phyloP scores from a whole-genome alignment of 2,888 invertebrate genomes.

The Venusia cambrica region DNA sequence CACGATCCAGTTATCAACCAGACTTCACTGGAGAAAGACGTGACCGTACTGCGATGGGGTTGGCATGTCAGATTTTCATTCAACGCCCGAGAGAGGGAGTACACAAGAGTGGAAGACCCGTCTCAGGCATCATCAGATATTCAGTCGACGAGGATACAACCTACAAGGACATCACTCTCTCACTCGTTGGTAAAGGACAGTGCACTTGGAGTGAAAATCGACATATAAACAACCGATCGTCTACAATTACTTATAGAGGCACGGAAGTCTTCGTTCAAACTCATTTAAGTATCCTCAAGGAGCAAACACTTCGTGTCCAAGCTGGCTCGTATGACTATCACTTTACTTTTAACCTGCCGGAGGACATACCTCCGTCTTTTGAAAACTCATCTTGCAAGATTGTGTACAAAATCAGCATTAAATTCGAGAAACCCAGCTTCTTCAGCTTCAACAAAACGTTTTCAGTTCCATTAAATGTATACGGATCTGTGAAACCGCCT shows the following conservation, averaged over 20 bases:
- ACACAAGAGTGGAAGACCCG: slow-evolving; percentile 28
- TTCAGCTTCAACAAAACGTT: slow-evolving; percentile 28
- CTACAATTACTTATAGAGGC: slow-evolving; percentile 24
- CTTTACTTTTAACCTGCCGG: slow-evolving; percentile 32
- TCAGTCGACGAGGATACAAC: slow-evolving; percentile 30
- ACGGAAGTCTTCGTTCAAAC: slow-evolving; percentile 29
- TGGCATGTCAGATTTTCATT: slow-evolving; percentile 36
- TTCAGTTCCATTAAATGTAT: slow-evolving; percentile 26
- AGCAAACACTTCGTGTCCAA: slow-evolving; percentile 10
- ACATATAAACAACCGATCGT: neutral
- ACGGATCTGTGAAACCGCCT: slow-evolving; percentile 22
- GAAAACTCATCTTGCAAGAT: slow-evolving; percentile 25
- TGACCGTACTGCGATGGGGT: slow-evolving; percentile 31
- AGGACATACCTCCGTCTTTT: slow-evolving; percentile 34
- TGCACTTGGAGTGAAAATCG: slow-evolving; percentile 25
- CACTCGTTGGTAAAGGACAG: slow-evolving; percentile 33
- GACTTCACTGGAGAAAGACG: neutral
- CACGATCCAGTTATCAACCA: neutral
- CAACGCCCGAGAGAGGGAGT: slow-evolving; percentile 23
- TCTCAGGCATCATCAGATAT: slow-evolving; percentile 35
- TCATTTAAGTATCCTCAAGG: slow-evolving; percentile 22
- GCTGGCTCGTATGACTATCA: slow-evolving; percentile 23
- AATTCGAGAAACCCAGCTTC: slow-evolving; percentile 27
- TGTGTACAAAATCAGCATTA: slow-evolving; percentile 27
- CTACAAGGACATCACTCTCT: slow-evolving; percentile 31